Percentiles rank a stretch among this genome's conserved stretches.
Evolutionary conservation across 2,888 invertebrate genomes (phyloP).

Genomic region (Helobdella robusta): DNA sequence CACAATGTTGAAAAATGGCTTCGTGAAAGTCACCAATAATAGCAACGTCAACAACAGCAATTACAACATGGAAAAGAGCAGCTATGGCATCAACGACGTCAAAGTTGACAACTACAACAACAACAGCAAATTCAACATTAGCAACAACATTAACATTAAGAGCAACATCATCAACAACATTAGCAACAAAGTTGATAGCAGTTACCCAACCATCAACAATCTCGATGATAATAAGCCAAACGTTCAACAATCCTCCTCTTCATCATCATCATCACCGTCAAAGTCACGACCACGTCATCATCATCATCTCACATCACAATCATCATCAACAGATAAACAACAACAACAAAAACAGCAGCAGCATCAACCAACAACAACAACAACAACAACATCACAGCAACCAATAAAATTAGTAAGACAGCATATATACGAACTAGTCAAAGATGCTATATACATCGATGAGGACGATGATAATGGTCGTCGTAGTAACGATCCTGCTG

Average conservation of each 20-base stretch:
- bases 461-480: slow-evolving; percentile 9
- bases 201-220: neutral
- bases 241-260: no score
- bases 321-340: neutral
- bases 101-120: neutral
- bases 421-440: slow-evolving; percentile 24
- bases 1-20: neutral
- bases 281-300: no score
- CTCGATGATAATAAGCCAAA: neutral
- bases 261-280: no score
- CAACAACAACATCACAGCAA: neutral
- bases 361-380: neutral
- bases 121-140: neutral
- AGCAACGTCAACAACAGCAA: slow-evolving; percentile 8
- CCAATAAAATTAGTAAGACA: slow-evolving; percentile 2
- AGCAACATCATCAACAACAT: slow-evolving; percentile 1
- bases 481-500: neutral
- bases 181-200: no score
- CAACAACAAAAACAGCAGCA: neutral
- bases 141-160: neutral
- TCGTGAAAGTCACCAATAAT: neutral
- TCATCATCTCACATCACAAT: neutral
- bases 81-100: neutral
- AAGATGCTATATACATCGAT: slow-evolving; percentile 15
- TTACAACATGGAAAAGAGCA: neutral